Evolutionary conservation across 2,113 vertebrate species (phyloP), one percentile per base, ranked within the genome.

Genomic region (Sinocyclocheilus maitianheensis): DNA sequence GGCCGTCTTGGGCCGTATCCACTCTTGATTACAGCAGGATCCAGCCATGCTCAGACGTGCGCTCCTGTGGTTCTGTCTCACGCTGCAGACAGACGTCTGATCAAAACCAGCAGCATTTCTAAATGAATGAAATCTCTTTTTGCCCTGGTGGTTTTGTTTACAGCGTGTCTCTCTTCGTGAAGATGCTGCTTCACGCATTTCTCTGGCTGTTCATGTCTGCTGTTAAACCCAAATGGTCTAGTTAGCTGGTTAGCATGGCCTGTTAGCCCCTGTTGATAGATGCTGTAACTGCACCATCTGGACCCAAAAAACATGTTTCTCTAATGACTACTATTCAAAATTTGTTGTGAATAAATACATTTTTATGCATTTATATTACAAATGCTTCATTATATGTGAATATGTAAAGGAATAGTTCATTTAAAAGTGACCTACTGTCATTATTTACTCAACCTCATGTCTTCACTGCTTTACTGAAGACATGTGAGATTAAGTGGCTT

Each of bases 1-100:
- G 20, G 81, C 26, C 5, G 26, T 34, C 24, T 69, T 69, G 63
- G 18, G 43, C 63, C 26, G 5, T 53, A 26, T 48, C 16, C 79
- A 67, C 37, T 81, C 9, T 60, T 80, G 22, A 80, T 80, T 24
- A 60, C 53, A 60, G 77, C 77, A 79, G 18, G 48, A 55, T 60
- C 72, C 43, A 48, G 43, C 72, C 72, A 48, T 16, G 72, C n/a
- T 76, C 13, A 48, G 13, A 76, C 43, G 3, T 1, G 2, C 14
- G 43, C 37, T 43, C 37, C 71, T 51, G 74, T 76, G 43, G 43
- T 48, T 75, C 40, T 75, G 72, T 75, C 72, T 75, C 71, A n/a
- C 2, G 5, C 71, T 2, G 40, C 71, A 74, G 71, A 74, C 20
- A n/a, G 20, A 75, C 0, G 12, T 74, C 72, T 75, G 43, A 76